Base-by-base conservation (phyloP, 2,113 vertebrate species). In the Donacobius atricapilla region DNA sequence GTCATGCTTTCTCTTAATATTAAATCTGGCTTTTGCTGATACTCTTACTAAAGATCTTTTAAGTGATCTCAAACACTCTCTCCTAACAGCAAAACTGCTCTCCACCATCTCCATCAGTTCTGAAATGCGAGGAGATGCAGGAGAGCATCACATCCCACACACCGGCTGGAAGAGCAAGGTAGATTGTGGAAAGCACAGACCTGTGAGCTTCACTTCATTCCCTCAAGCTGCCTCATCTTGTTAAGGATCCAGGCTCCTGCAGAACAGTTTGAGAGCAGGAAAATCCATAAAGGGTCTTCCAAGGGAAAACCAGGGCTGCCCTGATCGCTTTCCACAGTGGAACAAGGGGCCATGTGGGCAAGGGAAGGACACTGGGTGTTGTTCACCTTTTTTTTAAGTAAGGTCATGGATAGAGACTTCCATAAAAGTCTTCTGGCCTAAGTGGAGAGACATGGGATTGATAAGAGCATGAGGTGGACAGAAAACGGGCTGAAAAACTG, bases 51-150 rank as follows among this genome's bases (percentile, higher is more conserved):
- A 23, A 14, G 24, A 30, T 30, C 44, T 51, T 79, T 79, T 14
- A 64, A 44, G 24, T 0, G 0, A 28, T n/a, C 11, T 63, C 48
- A 54, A 53, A 15, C 20, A 18, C 20, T 44, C 1, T 0, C 51
- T 64, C 15, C 20, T 44, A 24, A 31, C 15, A 30, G 39, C 25
- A 87, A 15, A 77, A 17, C 23, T 30, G 4, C 4, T 37, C 10
- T 61, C 23, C 33, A 28, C 37, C 13, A 42, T 42, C 27, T 90
- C 57, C 45, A n/a, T 37, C 51, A 47, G 13, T 47, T 66, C 6
- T 37, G 40, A 68, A 37, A 25, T 66, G 37, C 39, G 27, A 17
- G 22, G 11, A 72, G 13, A 40, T 68, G 35, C 19, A 84, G 48
- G 42, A 61, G 66, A 47, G 56, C 61, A 19, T n/a, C 45, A 51